Conservation (phyloP, 2,888 invertebrate species). For the Chesias legatella region DNA sequence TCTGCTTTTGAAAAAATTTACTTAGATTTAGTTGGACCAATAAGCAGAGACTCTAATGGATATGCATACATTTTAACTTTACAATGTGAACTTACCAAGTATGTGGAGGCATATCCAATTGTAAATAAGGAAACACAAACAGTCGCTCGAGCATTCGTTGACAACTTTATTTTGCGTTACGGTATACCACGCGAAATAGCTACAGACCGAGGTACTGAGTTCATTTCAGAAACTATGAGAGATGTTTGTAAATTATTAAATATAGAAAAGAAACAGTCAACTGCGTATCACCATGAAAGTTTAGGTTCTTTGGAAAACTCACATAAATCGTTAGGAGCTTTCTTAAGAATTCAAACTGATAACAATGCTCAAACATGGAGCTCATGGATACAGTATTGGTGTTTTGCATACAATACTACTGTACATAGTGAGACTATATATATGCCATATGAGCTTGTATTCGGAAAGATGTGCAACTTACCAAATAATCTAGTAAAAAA, state of each 20-base stretch:
- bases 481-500: not conserved
- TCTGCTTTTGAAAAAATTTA: slow-evolving; percentile 22
- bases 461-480: slow-evolving; percentile 21
- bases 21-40: slow-evolving; percentile 19
- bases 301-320: slow-evolving; percentile 15
- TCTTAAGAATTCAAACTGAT: slow-evolving; percentile 13
- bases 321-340: slow-evolving; percentile 16
- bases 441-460: slow-evolving; percentile 24
- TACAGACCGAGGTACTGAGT: slow-evolving; percentile 19
- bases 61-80: slow-evolving; percentile 26
- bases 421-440: slow-evolving; percentile 23
- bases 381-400: slow-evolving; percentile 23
- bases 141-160: slow-evolving; percentile 13
- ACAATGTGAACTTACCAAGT: slow-evolving; percentile 29
- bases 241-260: slow-evolving; percentile 19
- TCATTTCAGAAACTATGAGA: slow-evolving; percentile 9
- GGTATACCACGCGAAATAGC: slow-evolving; percentile 9
- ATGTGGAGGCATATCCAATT: slow-evolving; percentile 14
- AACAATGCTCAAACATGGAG: slow-evolving; percentile 14
- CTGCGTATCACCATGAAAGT: slow-evolving; percentile 19
- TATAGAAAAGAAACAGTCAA: slow-evolving; percentile 15
- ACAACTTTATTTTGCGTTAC: slow-evolving; percentile 17
- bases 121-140: slow-evolving; percentile 3
- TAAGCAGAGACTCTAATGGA: slow-evolving; percentile 18
- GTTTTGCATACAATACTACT: slow-evolving; percentile 24